Conservation (phyloP, 2,888 invertebrate species). For the Antheraea yamamai region DNA sequence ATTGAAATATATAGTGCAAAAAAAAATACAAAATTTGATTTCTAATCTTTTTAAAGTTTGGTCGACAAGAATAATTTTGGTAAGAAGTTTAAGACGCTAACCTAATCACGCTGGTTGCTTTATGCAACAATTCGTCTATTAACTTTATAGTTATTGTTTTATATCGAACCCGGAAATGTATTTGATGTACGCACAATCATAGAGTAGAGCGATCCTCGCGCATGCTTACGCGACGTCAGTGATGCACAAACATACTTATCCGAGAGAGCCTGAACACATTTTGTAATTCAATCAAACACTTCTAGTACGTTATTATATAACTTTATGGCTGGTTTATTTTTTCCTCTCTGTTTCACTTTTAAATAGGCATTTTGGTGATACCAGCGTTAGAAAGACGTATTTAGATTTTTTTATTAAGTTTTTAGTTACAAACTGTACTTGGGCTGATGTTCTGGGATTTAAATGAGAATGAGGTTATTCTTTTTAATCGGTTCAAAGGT, state of each 20-base stretch:
- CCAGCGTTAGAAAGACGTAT: not conserved
- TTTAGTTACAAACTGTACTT: slow-evolving; percentile 50
- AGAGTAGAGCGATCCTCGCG: not conserved
- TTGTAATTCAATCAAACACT: not conserved
- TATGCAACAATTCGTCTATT: slow-evolving; percentile 4
- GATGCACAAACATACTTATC: slow-evolving; percentile 21
- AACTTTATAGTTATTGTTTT: not conserved
- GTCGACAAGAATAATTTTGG: not conserved
- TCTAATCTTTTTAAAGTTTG: not conserved
- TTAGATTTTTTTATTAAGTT: not conserved
- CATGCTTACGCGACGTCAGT: slow-evolving; percentile 22
- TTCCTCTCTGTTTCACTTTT: not conserved
- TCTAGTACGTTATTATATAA: not conserved
- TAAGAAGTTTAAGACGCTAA: not conserved
- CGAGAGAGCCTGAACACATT: slow-evolving; percentile 32
- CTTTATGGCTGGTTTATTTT: not conserved
- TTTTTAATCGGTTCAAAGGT: slow-evolving; percentile 22
- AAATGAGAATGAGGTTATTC: slow-evolving; percentile 71
- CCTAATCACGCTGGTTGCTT: not conserved
- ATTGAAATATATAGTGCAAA: too few relatives aligned
- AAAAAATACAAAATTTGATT: too few relatives aligned
- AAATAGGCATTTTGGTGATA: not conserved
- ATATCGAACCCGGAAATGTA: not conserved
- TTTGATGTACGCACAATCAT: not conserved
- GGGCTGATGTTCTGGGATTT: slow-evolving; percentile 54